Percentiles rank a stretch among this genome's conserved stretches.
Conservation (phyloP, 2,113 vertebrate species). For the Ceratotherium simum region DNA sequence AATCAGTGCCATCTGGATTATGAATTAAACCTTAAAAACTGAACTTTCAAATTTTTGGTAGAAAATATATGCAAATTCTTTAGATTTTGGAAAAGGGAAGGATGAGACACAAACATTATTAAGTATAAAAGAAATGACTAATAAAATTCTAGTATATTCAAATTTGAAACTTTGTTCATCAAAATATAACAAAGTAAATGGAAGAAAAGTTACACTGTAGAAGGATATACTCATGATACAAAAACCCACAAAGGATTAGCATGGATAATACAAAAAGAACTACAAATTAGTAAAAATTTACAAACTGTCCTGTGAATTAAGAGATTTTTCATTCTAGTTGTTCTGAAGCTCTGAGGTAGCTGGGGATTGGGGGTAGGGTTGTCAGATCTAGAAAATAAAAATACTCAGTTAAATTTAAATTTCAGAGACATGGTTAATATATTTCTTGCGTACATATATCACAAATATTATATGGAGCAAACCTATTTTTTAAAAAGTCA, state of each 20-base stretch:
- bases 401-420: neutral
- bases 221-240: neutral
- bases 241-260: neutral
- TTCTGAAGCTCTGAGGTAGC: neutral
- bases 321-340: neutral
- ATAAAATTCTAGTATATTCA: neutral
- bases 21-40: neutral
- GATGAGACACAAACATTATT: neutral
- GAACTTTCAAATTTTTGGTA: neutral
- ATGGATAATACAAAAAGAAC: neutral
- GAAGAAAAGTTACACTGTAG: neutral
- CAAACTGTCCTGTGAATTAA: neutral
- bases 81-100: neutral
- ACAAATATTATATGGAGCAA: neutral
- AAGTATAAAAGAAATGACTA: neutral
- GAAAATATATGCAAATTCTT: neutral
- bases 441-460: neutral
- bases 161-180: neutral
- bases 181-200: neutral
- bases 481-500: neutral
- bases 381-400: neutral
- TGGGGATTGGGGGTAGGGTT: neutral
- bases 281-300: neutral
- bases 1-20: neutral
- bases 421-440: neutral